phyloP scores from a whole-genome alignment of 2,797 vertebrate genomes.

The Rhinella marina region DNA sequence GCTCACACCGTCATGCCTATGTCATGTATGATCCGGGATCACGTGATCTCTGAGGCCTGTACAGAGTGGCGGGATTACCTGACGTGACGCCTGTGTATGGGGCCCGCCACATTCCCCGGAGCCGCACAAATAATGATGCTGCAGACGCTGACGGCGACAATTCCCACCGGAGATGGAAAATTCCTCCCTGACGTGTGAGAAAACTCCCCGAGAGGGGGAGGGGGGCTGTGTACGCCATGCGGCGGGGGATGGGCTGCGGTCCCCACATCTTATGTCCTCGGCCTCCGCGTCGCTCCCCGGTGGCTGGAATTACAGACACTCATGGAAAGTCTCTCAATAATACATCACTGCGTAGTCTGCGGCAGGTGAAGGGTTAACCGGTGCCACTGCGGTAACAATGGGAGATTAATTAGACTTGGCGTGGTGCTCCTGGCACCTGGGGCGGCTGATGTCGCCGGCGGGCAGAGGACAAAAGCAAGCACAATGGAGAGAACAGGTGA shows the following conservation, averaged over 20 bases:
- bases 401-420: not conserved
- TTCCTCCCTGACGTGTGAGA: slow-evolving; percentile 32
- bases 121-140: not conserved
- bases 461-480: not conserved
- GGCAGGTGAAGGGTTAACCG: not conserved
- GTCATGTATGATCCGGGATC: not conserved
- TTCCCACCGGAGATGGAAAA: not conserved
- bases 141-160: not conserved
- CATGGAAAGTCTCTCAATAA: slow-evolving; percentile 33
- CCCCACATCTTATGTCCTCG: too few relatives aligned
- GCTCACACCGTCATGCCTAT: not conserved
- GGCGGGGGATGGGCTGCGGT: too few relatives aligned
- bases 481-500: not conserved
- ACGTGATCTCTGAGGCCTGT: not conserved
- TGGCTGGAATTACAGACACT: slow-evolving; percentile 5
- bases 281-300: not conserved
- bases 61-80: not conserved
- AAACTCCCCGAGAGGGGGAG: not conserved
- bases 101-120: not conserved
- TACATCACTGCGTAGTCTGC: not conserved
- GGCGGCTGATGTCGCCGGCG: not conserved
- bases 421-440: not conserved
- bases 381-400: not conserved
- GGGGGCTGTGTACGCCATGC: not conserved
- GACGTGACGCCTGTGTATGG: not conserved